A percentile compares a stretch with the other conserved stretches of the same genome.
These are phyloP conservation scores for Archips xylosteana DNA, from an alignment of 2,888 invertebrate species.

Conservation along the genomic window DNA sequence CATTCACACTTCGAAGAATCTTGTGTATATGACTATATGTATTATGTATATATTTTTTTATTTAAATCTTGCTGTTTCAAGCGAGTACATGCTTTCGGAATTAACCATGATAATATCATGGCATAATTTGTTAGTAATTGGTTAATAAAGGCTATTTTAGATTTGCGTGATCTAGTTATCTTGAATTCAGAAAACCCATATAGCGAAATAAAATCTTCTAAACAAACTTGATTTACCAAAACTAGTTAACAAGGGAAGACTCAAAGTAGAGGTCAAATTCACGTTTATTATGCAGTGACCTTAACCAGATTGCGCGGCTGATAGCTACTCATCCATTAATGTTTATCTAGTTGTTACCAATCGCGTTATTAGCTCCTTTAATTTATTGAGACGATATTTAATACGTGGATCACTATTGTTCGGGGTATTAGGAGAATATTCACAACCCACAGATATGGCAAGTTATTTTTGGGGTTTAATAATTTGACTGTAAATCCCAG, in stretches of 20 bases:
- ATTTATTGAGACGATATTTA: too few species aligned
- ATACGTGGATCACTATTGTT: too few species aligned
- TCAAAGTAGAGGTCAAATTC: slow-evolving; percentile 30
- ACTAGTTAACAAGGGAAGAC: slow-evolving; percentile 10
- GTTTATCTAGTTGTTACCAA: slow-evolving; percentile 2
- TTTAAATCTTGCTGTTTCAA: not conserved
- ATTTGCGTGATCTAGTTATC: not conserved
- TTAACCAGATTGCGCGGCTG: slow-evolving; percentile 31
- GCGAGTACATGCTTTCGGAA: not conserved
- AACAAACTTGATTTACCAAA: not conserved
- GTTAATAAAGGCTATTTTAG: not conserved
- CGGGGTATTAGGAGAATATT: too few species aligned
- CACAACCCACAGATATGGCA: too few species aligned
- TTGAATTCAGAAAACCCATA: too few species aligned
- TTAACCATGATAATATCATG: not conserved
- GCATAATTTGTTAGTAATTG: not conserved
- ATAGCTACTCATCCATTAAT: slow-evolving; percentile 28
- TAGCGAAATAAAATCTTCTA: not conserved
- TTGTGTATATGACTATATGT: too few species aligned
- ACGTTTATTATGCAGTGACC: slow-evolving; percentile 29
- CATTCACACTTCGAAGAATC: too few species aligned
- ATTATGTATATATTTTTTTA: not conserved
- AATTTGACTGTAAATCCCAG: too few species aligned
- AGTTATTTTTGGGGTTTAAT: too few species aligned
- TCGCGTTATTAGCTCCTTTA: too few species aligned